These are phyloP conservation scores for Drosophila murphyi DNA, from an alignment of 1,140 invertebrate genomes.

Conservation along the genomic window DNA sequence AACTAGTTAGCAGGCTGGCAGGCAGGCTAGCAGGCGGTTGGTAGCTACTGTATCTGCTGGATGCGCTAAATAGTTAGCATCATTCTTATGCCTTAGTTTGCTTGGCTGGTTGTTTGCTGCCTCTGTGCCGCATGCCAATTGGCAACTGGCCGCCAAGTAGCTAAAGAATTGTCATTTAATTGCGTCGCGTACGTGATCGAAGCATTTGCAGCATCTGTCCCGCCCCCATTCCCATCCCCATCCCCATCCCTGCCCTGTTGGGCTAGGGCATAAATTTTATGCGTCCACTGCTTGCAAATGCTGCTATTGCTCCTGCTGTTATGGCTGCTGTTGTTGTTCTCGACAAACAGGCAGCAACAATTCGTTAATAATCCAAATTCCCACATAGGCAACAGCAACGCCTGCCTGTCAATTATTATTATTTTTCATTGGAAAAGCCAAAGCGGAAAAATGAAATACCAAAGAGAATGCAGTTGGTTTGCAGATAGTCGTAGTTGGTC, in stretches of 20 bases:
- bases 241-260: conserved; percentile 11
- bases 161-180: conserved; percentile 83
- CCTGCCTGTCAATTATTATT: conserved; percentile 80
- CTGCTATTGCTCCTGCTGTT: conserved; percentile 38
- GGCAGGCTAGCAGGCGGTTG: background rate
- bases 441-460: conserved; percentile 80
- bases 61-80: conserved; percentile 83
- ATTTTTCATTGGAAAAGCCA: conserved; percentile 81
- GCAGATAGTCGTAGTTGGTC: conserved; percentile 39
- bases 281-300: conserved; percentile 69
- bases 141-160: conserved; percentile 67
- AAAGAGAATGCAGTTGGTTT: conserved; percentile 61
- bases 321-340: conserved; percentile 43
- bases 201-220: conserved; percentile 64
- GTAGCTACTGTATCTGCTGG: conserved; percentile 74
- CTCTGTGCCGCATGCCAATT: conserved; percentile 65
- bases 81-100: conserved; percentile 81
- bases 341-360: conserved; percentile 65
- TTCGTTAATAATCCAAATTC: conserved; percentile 83
- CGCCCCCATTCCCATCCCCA: background rate
- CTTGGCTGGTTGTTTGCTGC: conserved; percentile 21
- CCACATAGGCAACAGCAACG: conserved; percentile 69
- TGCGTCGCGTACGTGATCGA: conserved; percentile 82
- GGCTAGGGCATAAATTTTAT: conserved; percentile 75
- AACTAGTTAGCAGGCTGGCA: conserved; percentile 2